A percentile compares a stretch with the other conserved stretches of the same genome.
Conservation (phyloP, 2,888 invertebrate genomes). For the Lathronympha strigana region DNA sequence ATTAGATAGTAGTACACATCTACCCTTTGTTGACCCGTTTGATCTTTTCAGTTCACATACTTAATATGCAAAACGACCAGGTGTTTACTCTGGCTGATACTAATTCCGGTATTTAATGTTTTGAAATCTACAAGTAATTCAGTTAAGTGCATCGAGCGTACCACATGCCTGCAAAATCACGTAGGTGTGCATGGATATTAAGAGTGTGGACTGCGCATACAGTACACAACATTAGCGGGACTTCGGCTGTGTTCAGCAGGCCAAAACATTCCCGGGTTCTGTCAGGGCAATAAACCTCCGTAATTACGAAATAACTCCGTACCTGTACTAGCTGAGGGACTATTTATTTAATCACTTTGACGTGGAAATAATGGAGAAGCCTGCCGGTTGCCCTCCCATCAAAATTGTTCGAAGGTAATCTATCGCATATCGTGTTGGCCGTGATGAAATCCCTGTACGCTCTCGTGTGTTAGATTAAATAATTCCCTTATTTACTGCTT, state of each 20-base stretch:
- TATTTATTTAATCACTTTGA: slow-evolving; percentile 84
- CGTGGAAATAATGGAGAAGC: slow-evolving; percentile 77
- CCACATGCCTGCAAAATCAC: slow-evolving; percentile 23
- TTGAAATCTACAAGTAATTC: neutral
- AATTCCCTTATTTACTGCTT: slow-evolving; percentile 58
- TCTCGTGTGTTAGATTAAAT: slow-evolving; percentile 60
- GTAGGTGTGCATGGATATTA: slow-evolving; percentile 11
- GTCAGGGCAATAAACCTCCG: slow-evolving; percentile 75
- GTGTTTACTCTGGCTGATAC: no score
- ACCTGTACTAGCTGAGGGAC: slow-evolving; percentile 65
- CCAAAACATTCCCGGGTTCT: slow-evolving; percentile 72
- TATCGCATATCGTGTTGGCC: slow-evolving; percentile 64
- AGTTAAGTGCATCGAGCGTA: slow-evolving; percentile 10
- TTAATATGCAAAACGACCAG: no score
- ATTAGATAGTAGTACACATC: no score
- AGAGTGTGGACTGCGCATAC: slow-evolving; percentile 23
- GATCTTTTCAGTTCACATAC: no score
- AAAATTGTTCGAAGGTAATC: slow-evolving; percentile 62
- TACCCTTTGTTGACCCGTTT: no score
- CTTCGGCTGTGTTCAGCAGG: slow-evolving; percentile 51
- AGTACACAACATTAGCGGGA: slow-evolving; percentile 47
- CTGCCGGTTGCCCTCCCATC: slow-evolving; percentile 61
- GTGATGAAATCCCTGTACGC: slow-evolving; percentile 57
- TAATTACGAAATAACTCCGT: slow-evolving; percentile 81
- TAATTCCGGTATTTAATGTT: no score